Percentiles rank a stretch among this genome's conserved stretches.
Conservation (phyloP, 2,797 vertebrate genomes). For the Crenichthys baileyi region DNA sequence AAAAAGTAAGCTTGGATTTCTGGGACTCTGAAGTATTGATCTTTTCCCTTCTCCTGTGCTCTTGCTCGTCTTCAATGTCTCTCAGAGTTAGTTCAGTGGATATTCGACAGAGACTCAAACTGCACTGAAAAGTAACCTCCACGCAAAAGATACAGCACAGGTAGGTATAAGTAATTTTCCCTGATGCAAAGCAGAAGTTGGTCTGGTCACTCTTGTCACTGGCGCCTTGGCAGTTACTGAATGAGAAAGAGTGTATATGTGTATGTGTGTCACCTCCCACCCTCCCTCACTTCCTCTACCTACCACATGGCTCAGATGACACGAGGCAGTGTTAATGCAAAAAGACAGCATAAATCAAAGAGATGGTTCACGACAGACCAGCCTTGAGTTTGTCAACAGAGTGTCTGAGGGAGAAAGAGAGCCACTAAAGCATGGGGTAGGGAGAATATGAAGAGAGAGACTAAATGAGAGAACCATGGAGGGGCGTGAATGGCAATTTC, state of each 20-base stretch:
- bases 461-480: slow-evolving; percentile 42
- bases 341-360: slow-evolving; percentile 79
- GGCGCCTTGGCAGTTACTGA: slow-evolving; percentile 42
- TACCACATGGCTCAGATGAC: slow-evolving; percentile 59
- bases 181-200: slow-evolving; percentile 45
- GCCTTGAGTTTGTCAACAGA: slow-evolving; percentile 80
- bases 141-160: slow-evolving; percentile 24
- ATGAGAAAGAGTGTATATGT: slow-evolving; percentile 42
- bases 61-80: slow-evolving; percentile 35
- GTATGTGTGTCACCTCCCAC: slow-evolving; percentile 20
- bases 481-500: slow-evolving; percentile 61
- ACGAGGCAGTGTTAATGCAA: slow-evolving; percentile 67
- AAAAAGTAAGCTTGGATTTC: slow-evolving; percentile 51
- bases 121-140: slow-evolving; percentile 42
- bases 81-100: slow-evolving; percentile 45
- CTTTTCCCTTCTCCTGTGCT: slow-evolving; percentile 17
- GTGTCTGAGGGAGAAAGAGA: slow-evolving; percentile 50
- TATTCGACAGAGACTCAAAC: slow-evolving; percentile 50
- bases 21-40: slow-evolving; percentile 56
- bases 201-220: slow-evolving; percentile 49
- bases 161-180: slow-evolving; percentile 31
- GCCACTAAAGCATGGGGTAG: slow-evolving; percentile 28
- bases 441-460: slow-evolving; percentile 52
- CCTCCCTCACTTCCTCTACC: slow-evolving; percentile 39
- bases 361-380: slow-evolving; percentile 70